These are phyloP conservation scores for Lineus longissimus DNA, from an alignment of 1,140 invertebrate genomes.

Conservation along the genomic window DNA sequence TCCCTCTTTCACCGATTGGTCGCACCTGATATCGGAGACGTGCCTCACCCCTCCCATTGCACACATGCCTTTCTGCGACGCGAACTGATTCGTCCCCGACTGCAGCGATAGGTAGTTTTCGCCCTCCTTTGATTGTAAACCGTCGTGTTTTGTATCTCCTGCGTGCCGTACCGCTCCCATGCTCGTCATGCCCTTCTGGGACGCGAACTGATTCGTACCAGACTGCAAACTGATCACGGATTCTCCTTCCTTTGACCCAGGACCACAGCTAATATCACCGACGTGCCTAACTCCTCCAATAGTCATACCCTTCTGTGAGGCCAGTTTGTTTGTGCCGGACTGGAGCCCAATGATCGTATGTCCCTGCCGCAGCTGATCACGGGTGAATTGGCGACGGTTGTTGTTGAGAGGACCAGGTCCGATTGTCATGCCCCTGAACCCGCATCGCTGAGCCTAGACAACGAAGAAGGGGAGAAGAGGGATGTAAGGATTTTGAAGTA, in stretches of 20 bases:
- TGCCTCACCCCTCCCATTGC: slow-evolving; percentile 69
- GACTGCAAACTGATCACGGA: slow-evolving; percentile 82
- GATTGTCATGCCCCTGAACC: slow-evolving; percentile 71
- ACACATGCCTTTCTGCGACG: slow-evolving; percentile 60
- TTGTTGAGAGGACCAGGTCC: slow-evolving; percentile 90
- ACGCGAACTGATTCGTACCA: slow-evolving; percentile 75
- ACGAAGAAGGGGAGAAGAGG: not conserved
- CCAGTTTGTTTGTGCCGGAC: slow-evolving; percentile 86
- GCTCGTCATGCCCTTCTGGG: slow-evolving; percentile 63
- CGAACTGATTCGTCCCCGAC: slow-evolving; percentile 80
- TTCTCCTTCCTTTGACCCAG: slow-evolving; percentile 57
- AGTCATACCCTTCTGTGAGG: slow-evolving; percentile 86
- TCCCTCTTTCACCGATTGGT: slow-evolving; percentile 50
- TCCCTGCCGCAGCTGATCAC: slow-evolving; percentile 82
- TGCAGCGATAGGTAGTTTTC: slow-evolving; percentile 80
- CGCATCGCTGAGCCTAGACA: slow-evolving; percentile 73
- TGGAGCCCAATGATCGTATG: slow-evolving; percentile 85
- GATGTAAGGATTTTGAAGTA: not conserved
- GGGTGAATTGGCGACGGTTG: slow-evolving; percentile 70
- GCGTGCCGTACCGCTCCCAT: slow-evolving; percentile 35
- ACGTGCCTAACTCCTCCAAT: slow-evolving; percentile 91
- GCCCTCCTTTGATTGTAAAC: slow-evolving; percentile 49
- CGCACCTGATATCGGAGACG: slow-evolving; percentile 13
- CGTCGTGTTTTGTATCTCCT: slow-evolving; percentile 16
- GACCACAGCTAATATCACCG: slow-evolving; percentile 9